phyloP scores from a whole-genome alignment of 2,888 invertebrate genomes.

The Chydorus sphaericus region DNA sequence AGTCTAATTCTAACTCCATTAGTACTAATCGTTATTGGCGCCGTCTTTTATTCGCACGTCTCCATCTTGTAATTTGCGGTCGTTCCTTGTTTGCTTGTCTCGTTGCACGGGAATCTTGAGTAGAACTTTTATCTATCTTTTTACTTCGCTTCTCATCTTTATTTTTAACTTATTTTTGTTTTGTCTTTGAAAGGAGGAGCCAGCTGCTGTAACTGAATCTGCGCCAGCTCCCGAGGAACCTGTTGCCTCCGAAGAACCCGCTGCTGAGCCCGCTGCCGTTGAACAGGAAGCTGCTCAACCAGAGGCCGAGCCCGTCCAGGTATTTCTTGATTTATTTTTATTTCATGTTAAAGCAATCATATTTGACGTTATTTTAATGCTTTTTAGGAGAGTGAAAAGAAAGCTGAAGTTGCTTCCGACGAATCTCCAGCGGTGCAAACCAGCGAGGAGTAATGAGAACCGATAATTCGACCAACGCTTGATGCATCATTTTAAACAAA shows the following conservation, averaged over 20 bases:
- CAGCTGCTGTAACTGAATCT: background rate
- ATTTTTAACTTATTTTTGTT: background rate
- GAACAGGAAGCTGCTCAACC: constrained; percentile 1
- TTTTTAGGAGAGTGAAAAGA: constrained; percentile 2
- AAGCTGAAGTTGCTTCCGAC: constrained; percentile 3
- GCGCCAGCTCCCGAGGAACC: background rate
- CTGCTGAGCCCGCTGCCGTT: background rate
- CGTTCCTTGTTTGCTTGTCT: too few species aligned
- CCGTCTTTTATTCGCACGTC: too few species aligned
- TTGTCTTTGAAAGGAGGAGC: background rate
- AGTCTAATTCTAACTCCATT: too few species aligned
- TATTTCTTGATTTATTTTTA: too few species aligned
- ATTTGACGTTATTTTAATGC: too few species aligned
- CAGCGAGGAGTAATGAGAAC: constrained; percentile 9
- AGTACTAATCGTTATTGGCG: too few species aligned
- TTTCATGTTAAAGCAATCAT: too few species aligned
- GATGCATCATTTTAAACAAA: constrained; percentile 1
- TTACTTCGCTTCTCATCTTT: too few species aligned
- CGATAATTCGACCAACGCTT: background rate
- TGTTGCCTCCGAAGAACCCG: background rate
- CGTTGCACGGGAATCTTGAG: too few species aligned
- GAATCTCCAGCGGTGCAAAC: constrained; percentile 5
- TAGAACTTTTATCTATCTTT: too few species aligned
- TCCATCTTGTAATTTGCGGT: too few species aligned
- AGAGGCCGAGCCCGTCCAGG: background rate